These are phyloP conservation scores for Pangasius larnaudii DNA, from an alignment of 2,797 vertebrate genomes.

Conservation along the genomic window DNA sequence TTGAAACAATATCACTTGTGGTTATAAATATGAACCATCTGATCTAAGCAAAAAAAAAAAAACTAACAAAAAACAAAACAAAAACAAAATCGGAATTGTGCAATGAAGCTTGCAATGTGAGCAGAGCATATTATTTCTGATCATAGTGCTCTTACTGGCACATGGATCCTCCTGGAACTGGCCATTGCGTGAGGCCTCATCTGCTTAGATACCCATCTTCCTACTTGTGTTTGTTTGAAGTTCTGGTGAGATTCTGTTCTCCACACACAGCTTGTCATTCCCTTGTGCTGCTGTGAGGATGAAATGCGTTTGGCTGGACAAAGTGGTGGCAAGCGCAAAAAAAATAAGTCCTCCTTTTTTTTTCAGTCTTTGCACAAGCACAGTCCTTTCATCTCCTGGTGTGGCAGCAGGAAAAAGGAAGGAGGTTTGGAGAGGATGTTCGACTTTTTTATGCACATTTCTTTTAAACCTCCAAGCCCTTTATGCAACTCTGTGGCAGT, in stretches of 20 bases:
- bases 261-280: conserved; percentile 36
- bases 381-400: conserved; percentile 53
- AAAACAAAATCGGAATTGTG: neutral
- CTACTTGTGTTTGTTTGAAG: conserved; percentile 48
- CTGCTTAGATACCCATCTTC: conserved; percentile 31
- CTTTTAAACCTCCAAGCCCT: conserved; percentile 38
- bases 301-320: conserved; percentile 52
- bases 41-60: neutral
- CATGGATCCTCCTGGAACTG: conserved; percentile 15
- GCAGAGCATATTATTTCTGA: neutral
- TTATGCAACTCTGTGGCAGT: conserved; percentile 16
- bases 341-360: conserved; percentile 18
- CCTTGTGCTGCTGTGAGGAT: conserved; percentile 12
- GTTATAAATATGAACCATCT: neutral
- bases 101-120: neutral
- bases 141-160: conserved; percentile 10
- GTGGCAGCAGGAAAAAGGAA: conserved; percentile 52
- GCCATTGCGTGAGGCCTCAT: conserved; percentile 9
- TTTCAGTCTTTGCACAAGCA: conserved; percentile 45
- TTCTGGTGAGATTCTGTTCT: conserved; percentile 38
- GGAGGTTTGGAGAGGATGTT: conserved; percentile 53
- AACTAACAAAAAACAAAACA: neutral
- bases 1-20: neutral
- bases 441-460: conserved; percentile 52
- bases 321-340: conserved; percentile 50